Percentiles rank a stretch among this genome's conserved stretches.
Evolutionary conservation across 2,113 vertebrate genomes (phyloP).

Genomic region (Microcebus lehilahytsara): DNA sequence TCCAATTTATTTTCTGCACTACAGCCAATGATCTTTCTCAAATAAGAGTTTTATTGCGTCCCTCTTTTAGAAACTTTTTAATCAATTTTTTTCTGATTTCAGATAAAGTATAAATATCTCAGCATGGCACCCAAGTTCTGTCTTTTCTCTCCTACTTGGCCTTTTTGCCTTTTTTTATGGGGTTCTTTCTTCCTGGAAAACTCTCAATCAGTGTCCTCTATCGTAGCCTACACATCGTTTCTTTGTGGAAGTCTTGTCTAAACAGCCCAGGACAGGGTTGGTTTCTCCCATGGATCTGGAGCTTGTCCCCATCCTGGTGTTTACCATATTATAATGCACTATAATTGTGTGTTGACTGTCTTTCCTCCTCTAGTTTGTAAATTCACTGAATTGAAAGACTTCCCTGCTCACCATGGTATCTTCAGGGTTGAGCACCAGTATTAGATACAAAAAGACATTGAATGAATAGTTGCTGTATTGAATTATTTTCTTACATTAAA

Average conservation of each 20-base stretch:
- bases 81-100: neutral
- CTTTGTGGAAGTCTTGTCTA: neutral
- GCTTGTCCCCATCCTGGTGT: neutral
- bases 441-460: neutral
- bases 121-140: neutral
- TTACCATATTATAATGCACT: neutral
- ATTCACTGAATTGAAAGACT: neutral
- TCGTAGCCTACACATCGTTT: neutral
- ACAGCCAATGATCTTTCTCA: neutral
- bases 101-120: neutral
- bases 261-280: too few species aligned
- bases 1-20: neutral
- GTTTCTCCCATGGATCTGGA: neutral
- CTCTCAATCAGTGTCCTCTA: neutral
- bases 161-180: neutral
- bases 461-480: neutral
- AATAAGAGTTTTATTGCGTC: neutral
- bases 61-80: neutral
- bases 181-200: neutral
- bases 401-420: neutral
- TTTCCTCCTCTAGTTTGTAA: neutral
- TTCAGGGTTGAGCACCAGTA: neutral
- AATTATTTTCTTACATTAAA: constrained; percentile 17
- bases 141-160: neutral
- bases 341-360: neutral